Conservation (phyloP, 2,888 invertebrate species). For the Cosmia pyralina region DNA sequence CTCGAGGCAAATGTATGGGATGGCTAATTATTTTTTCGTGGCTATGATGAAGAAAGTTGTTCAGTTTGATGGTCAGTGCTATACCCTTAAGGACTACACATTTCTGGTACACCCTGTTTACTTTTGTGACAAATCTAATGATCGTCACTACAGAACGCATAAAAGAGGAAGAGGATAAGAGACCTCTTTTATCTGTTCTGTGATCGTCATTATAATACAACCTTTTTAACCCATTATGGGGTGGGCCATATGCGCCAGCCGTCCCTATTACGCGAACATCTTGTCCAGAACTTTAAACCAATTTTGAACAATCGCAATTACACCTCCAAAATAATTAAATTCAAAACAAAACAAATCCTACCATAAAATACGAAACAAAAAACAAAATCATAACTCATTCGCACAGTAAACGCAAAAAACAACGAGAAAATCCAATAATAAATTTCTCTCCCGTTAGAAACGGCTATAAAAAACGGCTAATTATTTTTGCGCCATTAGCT, state of each 20-base stretch:
- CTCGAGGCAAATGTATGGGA: too few relatives aligned
- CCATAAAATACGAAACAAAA: constrained; percentile 27
- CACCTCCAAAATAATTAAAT: constrained; percentile 7
- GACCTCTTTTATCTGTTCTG: too few relatives aligned
- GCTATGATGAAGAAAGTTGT: too few relatives aligned
- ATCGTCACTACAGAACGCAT: neutral
- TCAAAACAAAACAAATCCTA: constrained; percentile 45
- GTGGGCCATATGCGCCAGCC: too few relatives aligned
- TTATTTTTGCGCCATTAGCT: constrained; percentile 86
- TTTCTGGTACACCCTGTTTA: too few relatives aligned
- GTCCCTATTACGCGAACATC: neutral
- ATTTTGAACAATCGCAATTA: neutral
- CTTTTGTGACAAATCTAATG: neutral
- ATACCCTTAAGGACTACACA: too few relatives aligned
- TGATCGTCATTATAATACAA: too few relatives aligned
- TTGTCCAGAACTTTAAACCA: neutral
- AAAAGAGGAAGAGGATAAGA: too few relatives aligned
- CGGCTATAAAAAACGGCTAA: constrained; percentile 83
- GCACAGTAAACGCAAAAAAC: constrained; percentile 74
- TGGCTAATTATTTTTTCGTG: too few relatives aligned
- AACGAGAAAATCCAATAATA: constrained; percentile 76
- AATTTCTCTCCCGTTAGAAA: constrained; percentile 72
- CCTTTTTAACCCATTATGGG: too few relatives aligned
- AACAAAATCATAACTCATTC: constrained; percentile 77
- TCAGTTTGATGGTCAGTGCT: too few relatives aligned